phyloP scores from a whole-genome alignment of 2,888 invertebrate species.

The Scaptomyza caliginosa region DNA sequence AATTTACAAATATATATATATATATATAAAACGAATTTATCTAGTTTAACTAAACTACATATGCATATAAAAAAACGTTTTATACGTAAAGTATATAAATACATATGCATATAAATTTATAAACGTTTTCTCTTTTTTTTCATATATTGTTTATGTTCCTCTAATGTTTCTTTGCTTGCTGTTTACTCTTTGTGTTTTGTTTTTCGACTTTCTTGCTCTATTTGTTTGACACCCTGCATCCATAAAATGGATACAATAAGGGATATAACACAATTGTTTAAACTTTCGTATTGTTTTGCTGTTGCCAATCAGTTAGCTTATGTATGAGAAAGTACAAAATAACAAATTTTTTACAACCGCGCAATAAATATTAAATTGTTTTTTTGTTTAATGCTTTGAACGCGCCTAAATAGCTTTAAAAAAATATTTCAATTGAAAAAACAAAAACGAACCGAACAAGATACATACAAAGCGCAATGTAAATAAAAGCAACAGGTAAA shows the following conservation, averaged over 20 bases:
- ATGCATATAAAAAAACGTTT: constrained; percentile 60
- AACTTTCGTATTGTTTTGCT: constrained; percentile 10
- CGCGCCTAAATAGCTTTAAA: constrained; percentile 45
- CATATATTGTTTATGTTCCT: constrained; percentile 38
- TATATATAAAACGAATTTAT: constrained; percentile 76
- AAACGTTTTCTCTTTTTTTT: constrained; percentile 10
- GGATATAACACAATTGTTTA: constrained; percentile 11
- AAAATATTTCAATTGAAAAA: constrained; percentile 41
- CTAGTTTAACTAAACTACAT: constrained; percentile 61
- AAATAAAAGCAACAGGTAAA: constrained; percentile 18
- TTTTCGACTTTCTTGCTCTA: neutral
- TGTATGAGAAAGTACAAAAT: constrained; percentile 5
- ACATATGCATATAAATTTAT: constrained; percentile 29
- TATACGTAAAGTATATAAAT: constrained; percentile 40
- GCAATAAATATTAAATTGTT: constrained; percentile 42
- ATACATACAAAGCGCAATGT: neutral
- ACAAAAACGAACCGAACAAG: neutral
- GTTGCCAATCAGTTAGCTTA: constrained; percentile 8
- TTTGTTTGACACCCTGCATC: constrained; percentile 12
- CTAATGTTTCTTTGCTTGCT: constrained; percentile 12
- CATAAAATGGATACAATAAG: constrained; percentile 6
- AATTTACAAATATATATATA: constrained; percentile 79
- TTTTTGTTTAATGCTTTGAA: constrained; percentile 38
- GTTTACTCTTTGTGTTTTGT: constrained; percentile 11
- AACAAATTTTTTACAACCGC: constrained; percentile 39